Evolutionary conservation across 2,888 invertebrate species (phyloP).

Genomic region (Agrochola lota): DNA sequence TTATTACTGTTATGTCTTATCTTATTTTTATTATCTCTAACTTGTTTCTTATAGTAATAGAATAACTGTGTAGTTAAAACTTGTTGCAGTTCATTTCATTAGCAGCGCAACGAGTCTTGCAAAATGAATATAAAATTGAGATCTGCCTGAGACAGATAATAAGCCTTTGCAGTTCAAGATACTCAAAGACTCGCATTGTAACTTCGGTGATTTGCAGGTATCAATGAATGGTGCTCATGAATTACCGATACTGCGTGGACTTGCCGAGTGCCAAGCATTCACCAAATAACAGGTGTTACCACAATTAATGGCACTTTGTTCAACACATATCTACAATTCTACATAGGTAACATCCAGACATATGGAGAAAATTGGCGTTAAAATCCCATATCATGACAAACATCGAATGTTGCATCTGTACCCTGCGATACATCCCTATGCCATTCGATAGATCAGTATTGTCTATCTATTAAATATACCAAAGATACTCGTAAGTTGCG

Average conservation of each 20-base stretch:
- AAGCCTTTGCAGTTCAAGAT: neutral
- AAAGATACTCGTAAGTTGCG: conserved; percentile 52
- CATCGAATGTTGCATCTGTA: too few species aligned
- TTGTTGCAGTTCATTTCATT: conserved; percentile 2
- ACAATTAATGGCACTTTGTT: conserved; percentile 38
- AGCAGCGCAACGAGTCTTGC: neutral
- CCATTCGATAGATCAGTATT: conserved; percentile 22
- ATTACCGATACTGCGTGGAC: neutral
- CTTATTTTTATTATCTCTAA: neutral
- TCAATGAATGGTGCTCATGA: conserved; percentile 27
- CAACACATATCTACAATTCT: neutral
- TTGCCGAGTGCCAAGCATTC: conserved; percentile 22
- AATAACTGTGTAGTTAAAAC: neutral
- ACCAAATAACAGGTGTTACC: conserved; percentile 36
- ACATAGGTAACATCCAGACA: neutral
- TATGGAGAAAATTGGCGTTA: neutral
- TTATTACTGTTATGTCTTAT: neutral
- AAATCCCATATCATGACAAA: neutral
- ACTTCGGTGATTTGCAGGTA: conserved; percentile 4
- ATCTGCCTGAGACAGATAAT: neutral
- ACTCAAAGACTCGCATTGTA: neutral
- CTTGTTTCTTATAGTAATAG: neutral
- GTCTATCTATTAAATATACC: conserved; percentile 44
- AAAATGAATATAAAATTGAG: neutral
- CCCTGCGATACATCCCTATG: neutral